Conservation (phyloP, 1,140 invertebrate species). For the Olivierus martensii region DNA sequence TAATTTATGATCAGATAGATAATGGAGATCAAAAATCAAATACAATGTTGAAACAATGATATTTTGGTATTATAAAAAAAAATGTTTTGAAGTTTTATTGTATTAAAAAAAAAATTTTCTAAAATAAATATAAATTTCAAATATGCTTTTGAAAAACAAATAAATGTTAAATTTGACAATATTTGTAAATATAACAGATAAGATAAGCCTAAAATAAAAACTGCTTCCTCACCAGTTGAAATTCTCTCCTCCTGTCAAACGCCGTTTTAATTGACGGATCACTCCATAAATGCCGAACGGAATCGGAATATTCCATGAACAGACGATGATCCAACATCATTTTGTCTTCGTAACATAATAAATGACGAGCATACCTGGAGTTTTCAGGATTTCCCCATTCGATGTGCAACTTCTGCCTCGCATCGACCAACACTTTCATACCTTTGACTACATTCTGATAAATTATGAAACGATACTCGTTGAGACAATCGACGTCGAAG, state of each 20-base stretch:
- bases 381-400: constrained; percentile 75
- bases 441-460: constrained; percentile 89
- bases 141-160: no score
- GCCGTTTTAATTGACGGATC: constrained; percentile 76
- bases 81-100: no score
- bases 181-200: not conserved
- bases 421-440: constrained; percentile 91
- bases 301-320: constrained; percentile 68
- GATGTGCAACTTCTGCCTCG: constrained; percentile 79
- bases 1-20: no score
- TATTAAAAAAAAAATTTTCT: no score
- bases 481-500: constrained; percentile 60
- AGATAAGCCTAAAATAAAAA: not conserved
- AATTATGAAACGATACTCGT: constrained; percentile 73
- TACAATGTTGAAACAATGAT: no score
- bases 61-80: no score
- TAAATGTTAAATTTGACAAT: no score
- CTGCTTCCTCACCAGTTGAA: constrained; percentile 69
- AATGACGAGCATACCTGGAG: constrained; percentile 48
- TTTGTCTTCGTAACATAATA: constrained; percentile 39
- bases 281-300: constrained; percentile 69
- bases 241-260: constrained; percentile 83
- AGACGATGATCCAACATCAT: constrained; percentile 54
- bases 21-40: no score
- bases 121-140: no score